phyloP scores from a whole-genome alignment of 2,888 invertebrate genomes.

The Thyatira batis region DNA sequence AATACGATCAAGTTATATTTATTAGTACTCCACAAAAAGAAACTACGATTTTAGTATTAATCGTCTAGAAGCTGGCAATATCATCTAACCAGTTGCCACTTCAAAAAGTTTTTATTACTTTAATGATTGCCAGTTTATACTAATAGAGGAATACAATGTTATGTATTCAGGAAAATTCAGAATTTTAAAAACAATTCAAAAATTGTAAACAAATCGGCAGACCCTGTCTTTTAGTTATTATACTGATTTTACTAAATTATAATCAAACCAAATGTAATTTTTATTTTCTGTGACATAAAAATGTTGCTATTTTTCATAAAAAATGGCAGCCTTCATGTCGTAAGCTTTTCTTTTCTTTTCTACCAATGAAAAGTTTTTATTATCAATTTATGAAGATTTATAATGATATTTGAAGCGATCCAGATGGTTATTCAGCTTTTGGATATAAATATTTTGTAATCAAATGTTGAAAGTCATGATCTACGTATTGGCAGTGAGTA shows the following conservation, averaged over 20 bases:
- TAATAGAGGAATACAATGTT: too few species aligned
- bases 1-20: too few species aligned
- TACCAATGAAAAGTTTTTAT: conserved; percentile 67
- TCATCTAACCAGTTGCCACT: background rate
- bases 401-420: conserved; percentile 58
- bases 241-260: background rate
- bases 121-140: background rate
- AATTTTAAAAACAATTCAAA: too few species aligned
- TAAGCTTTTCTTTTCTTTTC: conserved; percentile 78
- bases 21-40: background rate
- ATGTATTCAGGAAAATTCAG: too few species aligned
- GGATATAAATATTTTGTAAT: conserved; percentile 48
- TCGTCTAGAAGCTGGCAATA: background rate
- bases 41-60: background rate
- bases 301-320: conserved; percentile 68
- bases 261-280: background rate
- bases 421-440: conserved; percentile 47
- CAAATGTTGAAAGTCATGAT: conserved; percentile 60
- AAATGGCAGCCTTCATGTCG: conserved; percentile 81
- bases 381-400: conserved; percentile 59
- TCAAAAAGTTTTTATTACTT: background rate
- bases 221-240: too few species aligned
- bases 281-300: conserved; percentile 36
- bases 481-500: conserved; percentile 68
- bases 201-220: too few species aligned